Evolutionary conservation across 2,113 vertebrate species (phyloP), one percentile per base, ranked within the genome.

Genomic region (Ceuthmochares aereus): DNA sequence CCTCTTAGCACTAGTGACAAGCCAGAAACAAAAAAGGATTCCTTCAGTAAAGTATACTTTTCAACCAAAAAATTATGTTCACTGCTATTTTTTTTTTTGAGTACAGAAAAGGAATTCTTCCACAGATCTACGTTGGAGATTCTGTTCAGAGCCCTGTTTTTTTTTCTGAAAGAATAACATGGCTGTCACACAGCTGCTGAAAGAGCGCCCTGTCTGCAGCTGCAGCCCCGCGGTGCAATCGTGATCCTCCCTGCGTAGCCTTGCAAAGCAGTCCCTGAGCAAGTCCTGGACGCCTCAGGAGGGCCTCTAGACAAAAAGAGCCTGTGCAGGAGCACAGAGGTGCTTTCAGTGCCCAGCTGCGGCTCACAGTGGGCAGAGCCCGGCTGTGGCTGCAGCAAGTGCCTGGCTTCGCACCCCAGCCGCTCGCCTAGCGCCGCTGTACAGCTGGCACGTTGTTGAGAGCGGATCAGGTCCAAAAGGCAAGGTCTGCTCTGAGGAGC

Each of bases 321-420:
- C 52, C 95, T 97, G 93, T 97, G 89, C 55, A 10, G 67, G 59
- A 94, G 90, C 89, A 96, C 96, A 95, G 69, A 88, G 62, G 8
- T 4, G 87, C 94, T 85, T 90, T 95, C 93, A 94, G 84, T 2
- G 37, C 84, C 66, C 7, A 6, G 43, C 34, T 70, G 9, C 1
- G 10, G 52, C 42, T 34, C 1, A 0, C 1, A 29, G 56, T 59
- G 62, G 80, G 68, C 90, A 79, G 27, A 87, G 90, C 26, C 14
- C 0, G 7, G 68, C 77, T 89, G 88, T 6, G n/a, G 83, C 84
- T 29, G 4, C 40, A 42, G 91, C 75, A 90, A 88, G 86, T 1
- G 1, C 7, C 49, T 7, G 0, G 79, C n/a, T 84, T 18, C 27
- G n/a, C 45, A 18, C 79, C 70, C 51, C 3, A 30, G 59, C 29